Percentiles rank a stretch among this genome's conserved stretches.
These are phyloP conservation scores for Zhengitettix transpicula DNA, from an alignment of 2,888 invertebrate genomes.

Conservation along the genomic window DNA sequence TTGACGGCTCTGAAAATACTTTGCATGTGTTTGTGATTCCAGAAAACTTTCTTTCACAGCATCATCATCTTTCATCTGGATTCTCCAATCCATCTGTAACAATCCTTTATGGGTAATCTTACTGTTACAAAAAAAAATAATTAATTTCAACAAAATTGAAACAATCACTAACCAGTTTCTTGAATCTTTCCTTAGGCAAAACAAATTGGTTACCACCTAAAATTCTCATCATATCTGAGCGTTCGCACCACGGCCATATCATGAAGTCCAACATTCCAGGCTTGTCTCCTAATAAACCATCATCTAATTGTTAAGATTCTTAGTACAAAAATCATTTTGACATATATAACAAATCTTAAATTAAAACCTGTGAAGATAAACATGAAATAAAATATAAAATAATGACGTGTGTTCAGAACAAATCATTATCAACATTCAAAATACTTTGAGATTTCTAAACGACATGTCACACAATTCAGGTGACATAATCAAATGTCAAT, in stretches of 20 bases:
- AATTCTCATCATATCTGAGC: slow-evolving; percentile 28
- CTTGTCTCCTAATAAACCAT: slow-evolving; percentile 30
- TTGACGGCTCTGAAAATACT: slow-evolving; percentile 45
- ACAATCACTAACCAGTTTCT: slow-evolving; percentile 35
- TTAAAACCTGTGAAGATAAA: no score
- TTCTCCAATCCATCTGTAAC: slow-evolving; percentile 48
- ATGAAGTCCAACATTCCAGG: slow-evolving; percentile 48
- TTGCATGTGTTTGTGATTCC: slow-evolving; percentile 51
- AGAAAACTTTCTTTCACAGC: slow-evolving; percentile 50
- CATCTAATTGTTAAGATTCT: not conserved
- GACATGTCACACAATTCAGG: no score
- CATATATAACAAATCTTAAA: no score
- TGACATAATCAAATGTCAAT: no score
- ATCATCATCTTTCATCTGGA: slow-evolving; percentile 48
- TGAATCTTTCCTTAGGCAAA: slow-evolving; percentile 47
- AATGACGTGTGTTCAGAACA: no score
- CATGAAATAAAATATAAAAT: no score
- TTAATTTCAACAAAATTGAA: not conserved
- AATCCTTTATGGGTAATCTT: not conserved
- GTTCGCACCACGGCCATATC: slow-evolving; percentile 24
- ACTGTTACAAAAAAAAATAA: not conserved
- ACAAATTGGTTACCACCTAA: slow-evolving; percentile 43
- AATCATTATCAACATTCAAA: no score
- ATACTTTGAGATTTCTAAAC: no score
- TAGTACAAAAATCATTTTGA: no score